phyloP scores from a whole-genome alignment of 2,797 vertebrate genomes.

The Echiichthys vipera region DNA sequence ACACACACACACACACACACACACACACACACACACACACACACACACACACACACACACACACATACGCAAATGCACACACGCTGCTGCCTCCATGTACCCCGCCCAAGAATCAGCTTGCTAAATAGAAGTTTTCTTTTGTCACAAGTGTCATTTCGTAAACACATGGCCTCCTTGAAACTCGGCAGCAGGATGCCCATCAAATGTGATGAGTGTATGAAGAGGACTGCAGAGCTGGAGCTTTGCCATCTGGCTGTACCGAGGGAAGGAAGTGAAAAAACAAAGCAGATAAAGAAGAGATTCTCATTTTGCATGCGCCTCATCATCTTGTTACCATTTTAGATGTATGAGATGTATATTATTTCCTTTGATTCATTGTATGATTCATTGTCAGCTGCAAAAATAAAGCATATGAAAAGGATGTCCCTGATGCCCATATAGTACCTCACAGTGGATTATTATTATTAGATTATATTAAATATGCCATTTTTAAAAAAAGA shows the following conservation, averaged over 20 bases:
- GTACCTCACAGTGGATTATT: slow-evolving; percentile 47
- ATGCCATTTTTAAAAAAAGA: background rate
- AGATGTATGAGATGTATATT: slow-evolving; percentile 85
- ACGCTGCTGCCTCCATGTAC: slow-evolving; percentile 68
- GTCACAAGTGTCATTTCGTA: slow-evolving; percentile 88
- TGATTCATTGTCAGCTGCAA: slow-evolving; percentile 92
- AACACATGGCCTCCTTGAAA: slow-evolving; percentile 87
- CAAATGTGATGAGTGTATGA: slow-evolving; percentile 79
- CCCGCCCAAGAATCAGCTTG: slow-evolving; percentile 89
- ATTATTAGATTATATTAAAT: slow-evolving; percentile 14
- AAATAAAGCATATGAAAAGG: slow-evolving; percentile 85
- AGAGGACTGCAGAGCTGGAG: slow-evolving; percentile 84
- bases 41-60: slow-evolving; percentile 22
- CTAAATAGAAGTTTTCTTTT: slow-evolving; percentile 88
- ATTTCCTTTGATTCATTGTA: slow-evolving; percentile 92
- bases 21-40: slow-evolving; percentile 19
- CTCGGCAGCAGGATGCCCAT: slow-evolving; percentile 86
- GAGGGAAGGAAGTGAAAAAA: slow-evolving; percentile 78
- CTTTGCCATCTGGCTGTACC: slow-evolving; percentile 87
- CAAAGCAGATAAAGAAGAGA: slow-evolving; percentile 74
- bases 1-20: slow-evolving; percentile 36
- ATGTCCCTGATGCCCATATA: slow-evolving; percentile 67
- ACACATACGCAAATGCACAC: slow-evolving; percentile 43
- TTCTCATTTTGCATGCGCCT: slow-evolving; percentile 93
- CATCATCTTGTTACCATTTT: slow-evolving; percentile 89